Base-by-base conservation (phyloP, 2,797 vertebrate genomes). In the Perdix hodgsoniae region DNA sequence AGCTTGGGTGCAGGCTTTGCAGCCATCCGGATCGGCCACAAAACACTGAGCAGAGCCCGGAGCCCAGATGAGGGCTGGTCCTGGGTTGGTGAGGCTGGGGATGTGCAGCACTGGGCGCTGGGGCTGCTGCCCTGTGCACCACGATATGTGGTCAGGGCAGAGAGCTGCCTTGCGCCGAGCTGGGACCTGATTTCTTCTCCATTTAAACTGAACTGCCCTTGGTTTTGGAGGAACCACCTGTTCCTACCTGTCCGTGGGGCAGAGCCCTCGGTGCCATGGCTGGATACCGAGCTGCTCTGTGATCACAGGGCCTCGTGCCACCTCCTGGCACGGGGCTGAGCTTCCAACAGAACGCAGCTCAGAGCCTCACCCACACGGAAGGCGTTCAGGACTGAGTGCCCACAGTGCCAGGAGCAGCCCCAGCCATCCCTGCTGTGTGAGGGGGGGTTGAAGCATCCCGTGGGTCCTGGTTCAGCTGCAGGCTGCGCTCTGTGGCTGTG, bases 101-200 rank as follows among this genome's bases (percentile, higher is more conserved):
- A 21, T 29, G 50, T 18, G 50, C 27, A 50, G 49, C 49, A 31
- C 15, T 31, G 27, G 50, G 50, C 9, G 27, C 50, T 50, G 49
- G 49, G 49, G 26, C 26, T 27, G 8, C 50, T 15, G 49, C 24
- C 49, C 49, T 50, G 49, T 4, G 42, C 42, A 16, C 8, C 23
- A 14, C 49, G 50, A 15, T 9, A 16, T 29, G 50, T 10, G 50
- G 13, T 8, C 24, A 13, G 49, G 26, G 49, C 49, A 50, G 24
- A 49, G 15, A 3, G 3, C 33, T 24, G 49, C 49, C 9, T 73
- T 27, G 19, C 16, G 35, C 17, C 2, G 40, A 31, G 5, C 0
- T 4, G 10, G 42, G 35, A 19, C 71, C 80, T 10, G 35, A 18
- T 52, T 73, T 50, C 7, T 23, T 11, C 85, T 52, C 66, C 23